phyloP scores from a whole-genome alignment of 1,140 invertebrate species.

The Sogatella furcifera region DNA sequence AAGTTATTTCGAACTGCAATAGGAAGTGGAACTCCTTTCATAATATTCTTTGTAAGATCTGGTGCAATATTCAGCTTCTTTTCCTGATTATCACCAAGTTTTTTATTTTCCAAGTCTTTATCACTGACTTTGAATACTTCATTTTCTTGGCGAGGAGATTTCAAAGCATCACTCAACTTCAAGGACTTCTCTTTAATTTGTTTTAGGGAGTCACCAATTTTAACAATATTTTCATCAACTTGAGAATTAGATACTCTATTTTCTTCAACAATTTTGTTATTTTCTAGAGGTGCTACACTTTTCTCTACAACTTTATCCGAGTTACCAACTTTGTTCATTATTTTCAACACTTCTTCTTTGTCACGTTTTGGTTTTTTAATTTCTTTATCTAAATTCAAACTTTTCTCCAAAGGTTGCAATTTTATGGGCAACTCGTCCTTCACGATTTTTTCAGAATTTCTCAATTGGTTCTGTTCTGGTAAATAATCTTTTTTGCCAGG shows the following conservation, averaged over 20 bases:
- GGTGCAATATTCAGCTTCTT: background rate
- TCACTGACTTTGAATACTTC: background rate
- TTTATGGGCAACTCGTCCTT: slow-evolving; percentile 43
- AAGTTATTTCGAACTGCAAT: slow-evolving; percentile 11
- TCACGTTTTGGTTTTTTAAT: slow-evolving; percentile 37
- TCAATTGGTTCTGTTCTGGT: slow-evolving; percentile 37
- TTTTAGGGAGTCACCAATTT: slow-evolving; percentile 30
- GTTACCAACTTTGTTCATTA: slow-evolving; percentile 12
- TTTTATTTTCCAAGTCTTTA: background rate
- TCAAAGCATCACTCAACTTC: background rate
- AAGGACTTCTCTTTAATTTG: slow-evolving; percentile 13
- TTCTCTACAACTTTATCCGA: background rate
- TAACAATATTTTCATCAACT: slow-evolving; percentile 7
- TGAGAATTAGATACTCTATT: background rate
- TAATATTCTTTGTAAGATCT: slow-evolving; percentile 14
- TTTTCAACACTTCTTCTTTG: slow-evolving; percentile 32
- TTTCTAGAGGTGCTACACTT: too few relatives aligned
- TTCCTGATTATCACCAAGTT: background rate
- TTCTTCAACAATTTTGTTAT: too few relatives aligned
- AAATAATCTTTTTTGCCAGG: slow-evolving; percentile 42
- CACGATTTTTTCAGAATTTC: slow-evolving; percentile 41
- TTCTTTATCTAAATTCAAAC: slow-evolving; percentile 42
- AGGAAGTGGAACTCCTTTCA: slow-evolving; percentile 17
- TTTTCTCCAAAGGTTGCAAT: slow-evolving; percentile 41
- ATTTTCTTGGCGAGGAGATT: background rate